phyloP scores from a whole-genome alignment of 2,113 vertebrate species.

The Rhinopomastus cyanomelas region DNA sequence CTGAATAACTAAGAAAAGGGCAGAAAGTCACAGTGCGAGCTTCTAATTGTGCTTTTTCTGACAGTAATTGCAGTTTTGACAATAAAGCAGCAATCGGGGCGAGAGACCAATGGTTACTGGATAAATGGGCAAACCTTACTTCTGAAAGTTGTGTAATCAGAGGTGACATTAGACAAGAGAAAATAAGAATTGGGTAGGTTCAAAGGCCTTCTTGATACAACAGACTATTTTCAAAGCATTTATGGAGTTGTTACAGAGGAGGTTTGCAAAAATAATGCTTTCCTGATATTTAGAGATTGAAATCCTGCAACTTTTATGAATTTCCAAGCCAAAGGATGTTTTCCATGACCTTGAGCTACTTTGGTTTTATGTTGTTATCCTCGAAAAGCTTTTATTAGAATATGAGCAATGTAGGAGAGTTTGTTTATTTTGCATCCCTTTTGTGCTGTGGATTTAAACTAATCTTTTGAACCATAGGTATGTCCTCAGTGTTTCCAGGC shows the following conservation, averaged over 20 bases:
- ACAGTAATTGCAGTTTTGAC: neutral
- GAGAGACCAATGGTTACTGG: neutral
- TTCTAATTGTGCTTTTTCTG: neutral
- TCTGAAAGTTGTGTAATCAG: neutral
- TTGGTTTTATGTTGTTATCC: neutral
- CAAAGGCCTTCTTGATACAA: neutral
- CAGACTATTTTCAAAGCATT: neutral
- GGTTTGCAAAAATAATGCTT: neutral
- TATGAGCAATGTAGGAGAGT: neutral
- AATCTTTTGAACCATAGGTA: neutral
- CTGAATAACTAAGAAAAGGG: neutral
- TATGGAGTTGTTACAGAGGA: neutral
- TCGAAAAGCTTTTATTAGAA: neutral
- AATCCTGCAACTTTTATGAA: neutral
- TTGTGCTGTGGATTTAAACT: neutral
- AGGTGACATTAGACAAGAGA: neutral
- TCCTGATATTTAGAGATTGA: neutral
- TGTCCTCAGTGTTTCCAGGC: neutral
- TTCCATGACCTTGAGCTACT: neutral
- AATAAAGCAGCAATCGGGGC: neutral
- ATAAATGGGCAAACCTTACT: neutral
- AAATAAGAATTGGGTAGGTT: neutral
- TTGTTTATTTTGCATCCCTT: neutral
- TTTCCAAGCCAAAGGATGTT: neutral
- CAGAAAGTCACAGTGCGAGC: neutral